Percentiles rank a stretch among this genome's conserved stretches.
Conservation (phyloP, 2,888 invertebrate genomes). For the Arctia plantaginis region DNA sequence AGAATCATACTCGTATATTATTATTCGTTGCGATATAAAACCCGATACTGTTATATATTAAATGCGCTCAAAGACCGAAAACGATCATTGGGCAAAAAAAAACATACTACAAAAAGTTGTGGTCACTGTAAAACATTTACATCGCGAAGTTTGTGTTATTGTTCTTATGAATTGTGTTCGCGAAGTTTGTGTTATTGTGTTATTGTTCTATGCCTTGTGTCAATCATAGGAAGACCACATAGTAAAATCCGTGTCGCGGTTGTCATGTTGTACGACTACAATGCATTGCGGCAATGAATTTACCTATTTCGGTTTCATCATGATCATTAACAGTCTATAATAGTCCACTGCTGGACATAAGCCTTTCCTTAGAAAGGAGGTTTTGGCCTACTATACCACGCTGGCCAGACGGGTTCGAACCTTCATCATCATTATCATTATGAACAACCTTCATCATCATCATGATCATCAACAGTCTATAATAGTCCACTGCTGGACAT, state of each 20-base stretch:
- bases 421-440: no score
- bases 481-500: no score
- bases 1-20: conserved; percentile 13
- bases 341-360: no score
- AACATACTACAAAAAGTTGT: background rate
- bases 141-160: background rate
- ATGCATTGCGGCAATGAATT: background rate
- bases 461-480: no score
- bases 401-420: no score
- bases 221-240: background rate
- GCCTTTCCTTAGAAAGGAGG: no score
- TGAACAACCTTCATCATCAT: no score
- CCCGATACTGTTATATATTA: background rate
- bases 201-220: background rate
- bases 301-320: background rate
- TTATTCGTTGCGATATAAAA: background rate
- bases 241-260: background rate
- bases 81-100: background rate
- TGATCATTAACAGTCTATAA: no score
- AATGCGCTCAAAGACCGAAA: background rate
- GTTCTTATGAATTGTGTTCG: background rate
- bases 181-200: background rate
- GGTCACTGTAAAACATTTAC: no score
- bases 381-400: no score
- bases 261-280: background rate